Evolutionary conservation across 2,888 invertebrate species (phyloP), one percentile per base, ranked within the genome.

Genomic region (Aporophyla nigra): DNA sequence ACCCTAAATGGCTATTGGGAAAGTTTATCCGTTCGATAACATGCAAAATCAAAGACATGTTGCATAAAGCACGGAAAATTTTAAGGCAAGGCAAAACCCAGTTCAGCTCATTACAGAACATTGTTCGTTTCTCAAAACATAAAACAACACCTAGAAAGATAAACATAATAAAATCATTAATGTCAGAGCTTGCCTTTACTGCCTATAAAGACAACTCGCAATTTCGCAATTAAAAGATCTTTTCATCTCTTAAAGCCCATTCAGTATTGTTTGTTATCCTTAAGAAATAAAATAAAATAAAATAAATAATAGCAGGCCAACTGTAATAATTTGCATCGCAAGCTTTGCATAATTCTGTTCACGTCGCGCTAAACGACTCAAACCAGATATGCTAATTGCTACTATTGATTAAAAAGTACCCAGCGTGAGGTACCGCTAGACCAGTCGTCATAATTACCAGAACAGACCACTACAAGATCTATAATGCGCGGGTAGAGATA

Each of bases 311-410:
- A 82, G 81, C 63, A 69, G 84, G 56, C 46, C 68, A 76, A 84
- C 76, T 76, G 76, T 73, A 82, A 76, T 77, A 83, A 83, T 81
- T 77, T 81, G 80, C 83, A 88, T 84, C 71, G 69, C 71, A 78
- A 74, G 43, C 76, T 79, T 73, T 77, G 90, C 91, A 91, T 91
- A 89, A 89, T 88, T 86, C 81, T 82, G 87, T 87, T 87, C 88
- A 80, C 86, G 84, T 85, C 88, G 87, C 89, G 88, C 87, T 88
- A 89, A 90, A 88, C 88, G 86, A 84, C 86, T 87, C 87, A 87
- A 94, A 94, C 94, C 92, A 84, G 95, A 93, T 94, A 95, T 95
- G 95, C 91, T 92, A 96, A 96, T 94, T 84, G 87, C 84, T 83
- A 78, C 91, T 92, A 93, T 94, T 94, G 93, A 94, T 94, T 95